Base-by-base conservation (phyloP, 2,888 invertebrate genomes). In the Phyto melanocephala region DNA sequence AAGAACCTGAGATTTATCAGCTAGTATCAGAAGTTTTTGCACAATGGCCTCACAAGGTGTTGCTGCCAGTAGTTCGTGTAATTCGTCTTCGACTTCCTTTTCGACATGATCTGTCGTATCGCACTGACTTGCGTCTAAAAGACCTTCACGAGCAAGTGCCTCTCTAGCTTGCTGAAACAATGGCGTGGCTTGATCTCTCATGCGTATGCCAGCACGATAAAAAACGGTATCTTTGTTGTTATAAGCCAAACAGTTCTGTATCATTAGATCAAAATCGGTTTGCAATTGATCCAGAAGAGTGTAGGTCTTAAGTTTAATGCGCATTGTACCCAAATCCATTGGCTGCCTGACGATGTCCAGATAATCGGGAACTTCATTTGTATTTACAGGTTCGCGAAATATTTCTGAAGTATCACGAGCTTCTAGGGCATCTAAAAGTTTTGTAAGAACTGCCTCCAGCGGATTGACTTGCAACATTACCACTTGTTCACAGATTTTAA, bases 141-240 rank as follows among this genome's bases (percentile, higher is more conserved):
- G 86, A 4, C 92, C 91, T 67, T 90, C 90, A 5, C 88, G 87
- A 62, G 91, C 89, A 40, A 95, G 92, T 87, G 96, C 96, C 83
- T 95, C 94, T 0, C 95, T 93, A 8, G 96, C 95, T 87, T 95
- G 94, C 1, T 95, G 94, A 88, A 98, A 95, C 54, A 98, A 92
- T 0, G 94, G 93, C 22, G 94, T 93, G 79, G 98, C 97, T 91
- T 97, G 96, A 86, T 98, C 98, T 45, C 96, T 94, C 95, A 99
- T 95, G 88, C 96, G 95, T 1, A 96, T 92, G 0, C 96, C 98
- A 1, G 97, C 96, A 71, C 96, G 94, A 91, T 98, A 98, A 91
- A 97, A 99, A 75, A 98, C 95, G 0, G 98, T 98, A 87, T 98
- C 98, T 89, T 97, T 96, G 85, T 96, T 95, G 90, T 99, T 99